Evolutionary conservation across 2,797 vertebrate genomes (phyloP).

Genomic region (Psittacula echo): DNA sequence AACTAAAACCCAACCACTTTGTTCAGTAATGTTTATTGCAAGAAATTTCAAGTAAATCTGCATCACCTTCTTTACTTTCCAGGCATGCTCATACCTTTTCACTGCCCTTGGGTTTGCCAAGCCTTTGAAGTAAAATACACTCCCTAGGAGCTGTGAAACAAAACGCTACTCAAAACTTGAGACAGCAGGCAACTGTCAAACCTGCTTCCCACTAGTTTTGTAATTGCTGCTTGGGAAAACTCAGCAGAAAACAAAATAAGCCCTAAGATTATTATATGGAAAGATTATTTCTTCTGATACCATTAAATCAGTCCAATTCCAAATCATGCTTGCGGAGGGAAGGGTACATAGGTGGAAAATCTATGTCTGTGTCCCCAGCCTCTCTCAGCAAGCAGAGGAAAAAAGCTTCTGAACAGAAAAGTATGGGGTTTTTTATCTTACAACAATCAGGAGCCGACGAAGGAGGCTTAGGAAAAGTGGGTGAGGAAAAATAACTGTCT

Average conservation of each 20-base stretch:
- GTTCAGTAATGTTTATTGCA: not conserved
- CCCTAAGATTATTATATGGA: not conserved
- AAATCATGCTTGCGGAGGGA: not conserved
- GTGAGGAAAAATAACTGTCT: not conserved
- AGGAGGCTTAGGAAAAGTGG: not conserved
- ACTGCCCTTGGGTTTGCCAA: not conserved
- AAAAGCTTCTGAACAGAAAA: not conserved
- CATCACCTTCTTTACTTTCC: not conserved
- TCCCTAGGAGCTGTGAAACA: not conserved
- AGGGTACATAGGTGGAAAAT: not conserved
- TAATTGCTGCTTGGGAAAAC: slow-evolving; percentile 35
- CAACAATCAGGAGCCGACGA: not conserved
- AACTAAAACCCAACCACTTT: not conserved
- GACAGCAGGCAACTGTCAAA: slow-evolving; percentile 52
- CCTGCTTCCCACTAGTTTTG: not conserved
- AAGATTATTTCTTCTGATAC: slow-evolving; percentile 37
- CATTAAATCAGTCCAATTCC: not conserved
- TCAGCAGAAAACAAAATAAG: slow-evolving; percentile 29
- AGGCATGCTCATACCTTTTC: not conserved
- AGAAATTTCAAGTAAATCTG: not conserved
- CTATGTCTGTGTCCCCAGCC: not conserved
- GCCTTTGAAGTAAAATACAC: slow-evolving; percentile 11
- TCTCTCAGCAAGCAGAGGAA: not conserved
- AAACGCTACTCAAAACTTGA: slow-evolving; percentile 24
- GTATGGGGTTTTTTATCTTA: not conserved